phyloP scores from a whole-genome alignment of 2,888 invertebrate species.

The Osedax frankpressi region DNA sequence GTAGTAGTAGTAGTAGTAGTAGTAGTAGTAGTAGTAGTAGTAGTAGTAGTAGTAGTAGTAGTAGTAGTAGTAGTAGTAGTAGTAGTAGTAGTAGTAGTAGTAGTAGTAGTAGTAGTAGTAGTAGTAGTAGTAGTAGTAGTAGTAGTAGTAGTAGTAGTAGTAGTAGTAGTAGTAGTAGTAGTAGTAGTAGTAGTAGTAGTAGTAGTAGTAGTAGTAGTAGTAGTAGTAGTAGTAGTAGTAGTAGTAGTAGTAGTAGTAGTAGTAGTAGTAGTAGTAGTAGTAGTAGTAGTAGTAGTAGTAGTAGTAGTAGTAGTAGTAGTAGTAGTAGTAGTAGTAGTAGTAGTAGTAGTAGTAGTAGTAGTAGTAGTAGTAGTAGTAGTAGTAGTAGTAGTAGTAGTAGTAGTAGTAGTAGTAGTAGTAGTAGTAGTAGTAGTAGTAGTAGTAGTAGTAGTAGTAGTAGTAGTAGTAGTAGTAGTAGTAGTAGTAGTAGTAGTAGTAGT shows the following conservation, averaged over 20 bases:
- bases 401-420: conserved; percentile 13
- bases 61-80: no score
- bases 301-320: conserved; percentile 13
- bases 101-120: no score
- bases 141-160: no score
- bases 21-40: no score
- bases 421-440: not conserved
- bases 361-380: conserved; percentile 13
- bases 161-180: conserved; percentile 19
- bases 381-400: conserved; percentile 19
- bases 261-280: not conserved
- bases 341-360: conserved; percentile 13
- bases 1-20: no score
- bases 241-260: conserved; percentile 14
- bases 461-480: conserved; percentile 14
- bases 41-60: no score
- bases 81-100: no score
- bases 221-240: conserved; percentile 11
- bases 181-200: conserved; percentile 8
- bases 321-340: conserved; percentile 17
- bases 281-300: not conserved
- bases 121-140: no score
- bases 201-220: not conserved
- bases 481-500: conserved; percentile 19
- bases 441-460: conserved; percentile 21